These are phyloP conservation scores for Zosterops lateralis DNA, from an alignment of 2,113 vertebrate genomes.

Conservation along the genomic window DNA sequence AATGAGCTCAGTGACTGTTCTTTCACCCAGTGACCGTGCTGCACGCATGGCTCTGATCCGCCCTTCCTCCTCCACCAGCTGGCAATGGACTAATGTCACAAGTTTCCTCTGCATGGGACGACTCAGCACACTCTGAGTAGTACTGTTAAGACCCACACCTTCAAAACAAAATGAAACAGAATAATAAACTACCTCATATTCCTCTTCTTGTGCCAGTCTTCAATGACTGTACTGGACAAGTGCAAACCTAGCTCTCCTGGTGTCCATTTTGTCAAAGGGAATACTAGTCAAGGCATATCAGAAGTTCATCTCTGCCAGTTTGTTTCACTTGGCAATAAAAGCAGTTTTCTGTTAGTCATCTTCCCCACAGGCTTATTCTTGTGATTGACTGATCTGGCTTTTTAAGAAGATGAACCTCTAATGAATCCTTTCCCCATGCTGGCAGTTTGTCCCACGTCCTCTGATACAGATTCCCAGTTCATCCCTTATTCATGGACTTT, in stretches of 20 bases:
- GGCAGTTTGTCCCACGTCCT: neutral
- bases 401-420: neutral
- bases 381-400: neutral
- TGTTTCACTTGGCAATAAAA: neutral
- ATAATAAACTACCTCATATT: neutral
- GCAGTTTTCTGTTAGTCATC: neutral
- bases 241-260: neutral
- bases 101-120: constrained; percentile 98
- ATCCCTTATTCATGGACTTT: neutral
- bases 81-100: constrained; percentile 96
- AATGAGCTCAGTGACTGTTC: constrained; percentile 97
- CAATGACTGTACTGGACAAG: neutral
- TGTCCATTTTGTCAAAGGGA: neutral
- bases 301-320: neutral
- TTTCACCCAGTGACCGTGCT: constrained; percentile 92
- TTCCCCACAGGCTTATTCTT: neutral
- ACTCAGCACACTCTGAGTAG: constrained; percentile 93
- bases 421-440: neutral
- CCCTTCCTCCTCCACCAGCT: constrained; percentile 96
- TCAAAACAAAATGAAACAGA: constrained; percentile 35
- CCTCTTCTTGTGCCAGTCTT: neutral
- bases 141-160: constrained; percentile 95
- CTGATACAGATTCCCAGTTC: neutral
- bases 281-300: neutral
- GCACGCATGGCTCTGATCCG: constrained; percentile 95